Base-by-base conservation (phyloP, 2,888 invertebrate species). In the Drosophila longiperda region DNA sequence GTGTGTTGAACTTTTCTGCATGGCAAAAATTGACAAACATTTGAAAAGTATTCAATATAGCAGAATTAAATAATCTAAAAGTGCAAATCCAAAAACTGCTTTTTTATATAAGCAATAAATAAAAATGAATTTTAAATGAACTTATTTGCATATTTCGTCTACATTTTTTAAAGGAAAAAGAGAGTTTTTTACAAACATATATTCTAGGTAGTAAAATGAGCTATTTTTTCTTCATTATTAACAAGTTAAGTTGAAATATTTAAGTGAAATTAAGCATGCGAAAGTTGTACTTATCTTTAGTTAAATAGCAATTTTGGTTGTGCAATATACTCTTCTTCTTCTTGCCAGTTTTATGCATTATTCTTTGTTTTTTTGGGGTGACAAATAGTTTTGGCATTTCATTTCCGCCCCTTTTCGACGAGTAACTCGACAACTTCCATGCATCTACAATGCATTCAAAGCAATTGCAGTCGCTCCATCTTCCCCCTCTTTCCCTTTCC, bases 1-100 rank as follows among this genome's bases (percentile, higher is more conserved):
- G 81, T 64, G 55, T 80, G 69, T 74, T 74, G 71, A 83, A 82
- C 81, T 78, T 69, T 73, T 64, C 64, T 66, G 65, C 64, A 66
- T 69, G 38, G 59, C 59, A 57, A 72, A 72, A 73, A 66, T 69
- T 63, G 63, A 63, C 67, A 66, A 55, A 57, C 64, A 58, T 60
- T 58, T 15, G 50, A 66, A 69, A 34, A 45, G 38, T 12, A n/a
- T 26, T 11, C 17, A 6, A 17, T 26, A 26, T 20, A 20, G 0
- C 29, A 29, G 29, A 29, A 29, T 6, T 29, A 29, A 29, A 29
- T 29, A 29, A 29, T 0, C 6, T 29, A 29, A 29, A 29, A 29
- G 29, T 29, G 29, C 6, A 29, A 15, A 36, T 15, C 34, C 0
- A 34, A 12, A 34, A 34, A 15, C 5, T 1, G 12, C 15, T 15